Evolutionary conservation across 2,797 vertebrate species (phyloP).

Genomic region (Onychomys arenicola): DNA sequence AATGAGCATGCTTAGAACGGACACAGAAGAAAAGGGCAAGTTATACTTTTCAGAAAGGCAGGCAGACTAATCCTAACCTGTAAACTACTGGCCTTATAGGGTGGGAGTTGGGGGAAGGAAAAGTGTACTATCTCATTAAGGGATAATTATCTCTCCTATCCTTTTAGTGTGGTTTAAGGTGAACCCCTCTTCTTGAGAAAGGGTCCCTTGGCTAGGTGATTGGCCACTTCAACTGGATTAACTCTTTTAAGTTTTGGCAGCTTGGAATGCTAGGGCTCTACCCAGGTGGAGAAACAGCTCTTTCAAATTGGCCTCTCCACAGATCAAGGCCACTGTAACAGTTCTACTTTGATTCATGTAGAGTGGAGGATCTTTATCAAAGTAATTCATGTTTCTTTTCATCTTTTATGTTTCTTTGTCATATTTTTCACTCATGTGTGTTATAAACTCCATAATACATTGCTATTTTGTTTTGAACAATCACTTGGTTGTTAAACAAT

Average conservation of each 20-base stretch:
- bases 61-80: neutral
- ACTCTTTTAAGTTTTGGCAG: neutral
- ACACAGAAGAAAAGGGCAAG: neutral
- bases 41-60: neutral
- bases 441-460: neutral
- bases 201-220: neutral
- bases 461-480: constrained; percentile 56
- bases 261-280: neutral
- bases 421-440: constrained; percentile 30
- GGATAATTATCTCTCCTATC: neutral
- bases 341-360: neutral
- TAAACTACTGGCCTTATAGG: neutral
- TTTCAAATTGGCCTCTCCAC: neutral
- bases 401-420: constrained; percentile 7
- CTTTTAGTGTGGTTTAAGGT: neutral
- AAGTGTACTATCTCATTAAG: neutral
- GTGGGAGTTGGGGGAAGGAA: neutral
- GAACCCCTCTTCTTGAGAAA: neutral
- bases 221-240: neutral
- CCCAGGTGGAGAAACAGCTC: neutral
- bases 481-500: constrained; percentile 48
- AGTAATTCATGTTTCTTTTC: constrained; percentile 23
- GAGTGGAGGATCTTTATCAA: constrained; percentile 30
- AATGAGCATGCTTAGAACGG: neutral
- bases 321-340: neutral